These are phyloP conservation scores for Drosophila pachea DNA, from an alignment of 1,140 invertebrate species.

Conservation along the genomic window DNA sequence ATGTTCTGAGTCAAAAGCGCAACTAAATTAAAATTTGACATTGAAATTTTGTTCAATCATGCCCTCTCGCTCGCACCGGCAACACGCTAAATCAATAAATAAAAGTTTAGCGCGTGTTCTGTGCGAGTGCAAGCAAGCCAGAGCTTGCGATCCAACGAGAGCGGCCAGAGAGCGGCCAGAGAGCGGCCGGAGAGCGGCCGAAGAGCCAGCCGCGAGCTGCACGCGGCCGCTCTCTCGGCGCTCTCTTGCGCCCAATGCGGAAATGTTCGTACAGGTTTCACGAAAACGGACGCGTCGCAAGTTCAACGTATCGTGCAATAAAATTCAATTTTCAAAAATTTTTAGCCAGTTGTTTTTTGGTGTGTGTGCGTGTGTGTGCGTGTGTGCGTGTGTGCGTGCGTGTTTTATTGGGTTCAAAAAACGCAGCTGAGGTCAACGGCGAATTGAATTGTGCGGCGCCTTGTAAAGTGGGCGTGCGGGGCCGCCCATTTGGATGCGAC, in stretches of 20 bases:
- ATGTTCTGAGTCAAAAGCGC: constrained; percentile 63
- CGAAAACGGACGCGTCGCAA: constrained; percentile 39
- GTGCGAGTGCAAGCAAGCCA: constrained; percentile 15
- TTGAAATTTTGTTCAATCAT: constrained; percentile 59
- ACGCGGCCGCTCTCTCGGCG: constrained; percentile 3
- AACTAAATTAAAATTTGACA: constrained; percentile 77
- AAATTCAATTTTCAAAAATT: constrained; percentile 45
- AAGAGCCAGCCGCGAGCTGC: neutral
- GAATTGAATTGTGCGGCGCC: constrained; percentile 27
- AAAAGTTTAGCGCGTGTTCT: constrained; percentile 62
- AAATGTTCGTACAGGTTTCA: constrained; percentile 70
- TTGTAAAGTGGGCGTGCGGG: constrained; percentile 67
- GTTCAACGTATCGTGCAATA: constrained; percentile 72
- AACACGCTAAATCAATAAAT: constrained; percentile 57
- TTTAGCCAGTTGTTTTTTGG: constrained; percentile 8
- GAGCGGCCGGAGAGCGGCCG: too few relatives aligned
- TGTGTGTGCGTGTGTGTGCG: too few relatives aligned
- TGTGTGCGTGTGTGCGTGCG: neutral
- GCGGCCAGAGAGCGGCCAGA: neutral
- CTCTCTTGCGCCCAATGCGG: constrained; percentile 51
- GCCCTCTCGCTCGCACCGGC: constrained; percentile 41
- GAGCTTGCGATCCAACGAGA: constrained; percentile 21
- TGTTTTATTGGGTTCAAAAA: constrained; percentile 60
- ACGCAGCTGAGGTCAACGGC: constrained; percentile 64
- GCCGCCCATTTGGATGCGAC: constrained; percentile 7